A percentile compares a stretch with the other conserved stretches of the same genome.
Evolutionary conservation across 2,797 vertebrate species (phyloP).

Genomic region (Setipinna tenuifilis): DNA sequence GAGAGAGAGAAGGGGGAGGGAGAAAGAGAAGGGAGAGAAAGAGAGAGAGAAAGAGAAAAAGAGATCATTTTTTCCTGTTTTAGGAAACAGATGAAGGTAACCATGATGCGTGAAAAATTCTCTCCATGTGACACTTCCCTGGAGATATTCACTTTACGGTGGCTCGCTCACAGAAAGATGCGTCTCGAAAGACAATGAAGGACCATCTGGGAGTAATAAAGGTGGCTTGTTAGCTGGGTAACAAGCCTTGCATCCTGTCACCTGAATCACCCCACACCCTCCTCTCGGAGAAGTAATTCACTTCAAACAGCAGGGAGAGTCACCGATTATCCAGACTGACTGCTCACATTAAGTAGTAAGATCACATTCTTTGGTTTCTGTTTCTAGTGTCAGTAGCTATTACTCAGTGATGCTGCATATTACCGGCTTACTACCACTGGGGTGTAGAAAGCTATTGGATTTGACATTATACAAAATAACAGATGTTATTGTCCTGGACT

Average conservation of each 20-base stretch:
- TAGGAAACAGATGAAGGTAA: neutral
- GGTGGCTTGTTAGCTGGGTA: conserved; percentile 54
- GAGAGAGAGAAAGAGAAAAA: neutral
- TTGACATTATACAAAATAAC: neutral
- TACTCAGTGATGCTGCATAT: neutral
- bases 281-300: conserved; percentile 46
- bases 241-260: conserved; percentile 47
- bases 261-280: conserved; percentile 32
- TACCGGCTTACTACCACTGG: neutral
- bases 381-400: neutral
- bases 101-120: conserved; percentile 6
- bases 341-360: conserved; percentile 5
- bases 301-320: conserved; percentile 40
- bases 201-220: conserved; percentile 52
- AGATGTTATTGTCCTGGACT: neutral
- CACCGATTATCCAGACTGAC: neutral
- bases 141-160: conserved; percentile 39
- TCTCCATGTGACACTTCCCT: conserved; percentile 33
- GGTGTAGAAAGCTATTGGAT: neutral
- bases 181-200: conserved; percentile 43
- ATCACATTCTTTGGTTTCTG: neutral
- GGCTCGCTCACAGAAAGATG: conserved; percentile 12
- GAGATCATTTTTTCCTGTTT: conserved; percentile 6
- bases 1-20: neutral
- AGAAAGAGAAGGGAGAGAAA: neutral